phyloP scores from a whole-genome alignment of 1,140 invertebrate genomes.

The Drosophila albomicans region DNA sequence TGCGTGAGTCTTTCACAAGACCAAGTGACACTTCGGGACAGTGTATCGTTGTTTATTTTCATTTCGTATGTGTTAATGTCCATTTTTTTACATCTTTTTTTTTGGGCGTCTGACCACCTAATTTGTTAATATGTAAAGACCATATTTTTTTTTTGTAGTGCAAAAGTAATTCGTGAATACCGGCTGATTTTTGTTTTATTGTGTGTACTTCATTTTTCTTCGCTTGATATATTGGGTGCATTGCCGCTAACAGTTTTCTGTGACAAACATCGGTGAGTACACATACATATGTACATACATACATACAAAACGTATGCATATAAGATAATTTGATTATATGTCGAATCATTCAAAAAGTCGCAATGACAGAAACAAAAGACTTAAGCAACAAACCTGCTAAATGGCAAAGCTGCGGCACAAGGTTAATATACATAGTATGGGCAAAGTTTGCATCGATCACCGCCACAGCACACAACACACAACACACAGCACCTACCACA shows the following conservation, averaged over 20 bases:
- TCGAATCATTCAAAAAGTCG: conserved; percentile 5
- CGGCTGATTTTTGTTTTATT: not conserved
- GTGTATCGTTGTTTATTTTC: conserved; percentile 26
- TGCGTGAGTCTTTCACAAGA: conserved; percentile 83
- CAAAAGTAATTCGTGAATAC: not conserved
- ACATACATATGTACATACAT: not conserved
- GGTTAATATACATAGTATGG: not conserved
- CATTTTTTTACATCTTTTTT: not conserved
- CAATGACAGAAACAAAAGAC: conserved; percentile 61
- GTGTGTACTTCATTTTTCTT: not conserved
- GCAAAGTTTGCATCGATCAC: conserved; percentile 11
- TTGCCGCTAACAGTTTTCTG: conserved; percentile 30
- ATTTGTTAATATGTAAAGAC: not conserved
- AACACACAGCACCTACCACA: conserved; percentile 7
- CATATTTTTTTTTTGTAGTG: not conserved
- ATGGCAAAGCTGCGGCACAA: conserved; percentile 19
- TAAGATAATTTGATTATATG: not conserved
- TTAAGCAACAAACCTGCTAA: conserved; percentile 76
- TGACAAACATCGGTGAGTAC: conserved; percentile 8
- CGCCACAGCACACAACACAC: conserved; percentile 11
- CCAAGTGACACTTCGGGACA: conserved; percentile 66
- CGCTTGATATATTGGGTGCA: not conserved
- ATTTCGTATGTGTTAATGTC: conserved; percentile 33
- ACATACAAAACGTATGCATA: not conserved
- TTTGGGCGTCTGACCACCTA: not conserved